Percentiles rank a stretch among this genome's conserved stretches.
These are phyloP conservation scores for Chauna torquata DNA, from an alignment of 2,113 vertebrate species.

Conservation along the genomic window DNA sequence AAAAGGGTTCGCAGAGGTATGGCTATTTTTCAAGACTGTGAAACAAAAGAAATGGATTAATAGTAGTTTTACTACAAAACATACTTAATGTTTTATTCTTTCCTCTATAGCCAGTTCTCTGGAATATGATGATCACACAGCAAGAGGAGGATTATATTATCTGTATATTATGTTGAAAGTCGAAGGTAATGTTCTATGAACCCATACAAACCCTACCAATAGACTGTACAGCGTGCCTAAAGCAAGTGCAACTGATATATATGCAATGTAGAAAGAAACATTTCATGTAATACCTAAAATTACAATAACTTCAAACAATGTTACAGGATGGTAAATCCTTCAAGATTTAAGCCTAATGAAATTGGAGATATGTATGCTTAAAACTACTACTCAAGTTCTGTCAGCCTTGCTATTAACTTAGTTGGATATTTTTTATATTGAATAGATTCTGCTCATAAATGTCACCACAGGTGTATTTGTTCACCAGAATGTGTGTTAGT, in stretches of 20 bases:
- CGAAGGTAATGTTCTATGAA: neutral
- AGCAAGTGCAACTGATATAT: neutral
- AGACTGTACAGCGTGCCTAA: neutral
- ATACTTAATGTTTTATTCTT: neutral
- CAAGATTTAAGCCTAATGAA: conserved; percentile 51
- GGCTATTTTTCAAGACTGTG: neutral
- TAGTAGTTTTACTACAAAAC: neutral
- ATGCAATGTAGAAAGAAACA: neutral
- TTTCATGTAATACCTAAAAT: conserved; percentile 9
- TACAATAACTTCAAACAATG: neutral
- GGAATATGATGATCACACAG: neutral
- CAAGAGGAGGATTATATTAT: neutral
- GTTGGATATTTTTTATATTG: neutral
- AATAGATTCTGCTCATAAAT: conserved; percentile 45
- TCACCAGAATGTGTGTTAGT: neutral
- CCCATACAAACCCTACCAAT: neutral
- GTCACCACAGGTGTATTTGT: conserved; percentile 40
- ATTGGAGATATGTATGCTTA: conserved; percentile 2
- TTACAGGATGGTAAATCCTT: conserved; percentile 1
- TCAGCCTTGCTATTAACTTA: conserved; percentile 41
- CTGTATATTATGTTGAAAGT: neutral
- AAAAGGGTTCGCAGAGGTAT: neutral
- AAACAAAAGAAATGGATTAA: neutral
- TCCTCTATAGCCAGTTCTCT: neutral
- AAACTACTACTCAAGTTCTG: neutral